phyloP scores from a whole-genome alignment of 2,797 vertebrate genomes.

The Steatocranus sp. region DNA sequence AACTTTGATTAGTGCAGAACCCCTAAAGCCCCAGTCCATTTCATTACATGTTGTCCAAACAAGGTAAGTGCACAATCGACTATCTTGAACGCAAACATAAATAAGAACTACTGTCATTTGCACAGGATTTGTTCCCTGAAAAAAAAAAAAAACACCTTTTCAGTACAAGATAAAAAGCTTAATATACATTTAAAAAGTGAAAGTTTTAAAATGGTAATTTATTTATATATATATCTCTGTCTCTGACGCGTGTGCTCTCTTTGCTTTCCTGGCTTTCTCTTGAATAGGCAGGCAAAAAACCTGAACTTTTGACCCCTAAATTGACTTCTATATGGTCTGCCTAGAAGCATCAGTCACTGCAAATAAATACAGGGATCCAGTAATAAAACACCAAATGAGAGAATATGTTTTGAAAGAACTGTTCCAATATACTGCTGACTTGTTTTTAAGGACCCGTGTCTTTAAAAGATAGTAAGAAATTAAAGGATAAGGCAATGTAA shows the following conservation, averaged over 20 bases:
- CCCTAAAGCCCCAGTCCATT: neutral
- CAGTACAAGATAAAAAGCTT: neutral
- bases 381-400: neutral
- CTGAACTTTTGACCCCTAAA: neutral
- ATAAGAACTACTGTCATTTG: neutral
- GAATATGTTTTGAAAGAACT: neutral
- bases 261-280: neutral
- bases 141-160: fast-evolving
- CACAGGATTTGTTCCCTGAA: neutral
- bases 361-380: neutral
- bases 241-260: neutral
- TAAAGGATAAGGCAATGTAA: neutral
- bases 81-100: neutral
- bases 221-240: neutral
- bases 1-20: neutral
- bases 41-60: neutral
- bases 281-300: neutral
- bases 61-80: neutral
- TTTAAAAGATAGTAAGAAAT: neutral
- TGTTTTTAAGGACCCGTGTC: neutral
- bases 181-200: neutral
- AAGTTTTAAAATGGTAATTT: neutral
- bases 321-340: neutral
- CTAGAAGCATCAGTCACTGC: neutral
- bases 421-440: neutral